These are phyloP conservation scores for Cherax quadricarinatus DNA, from an alignment of 1,140 invertebrate species.

Conservation along the genomic window DNA sequence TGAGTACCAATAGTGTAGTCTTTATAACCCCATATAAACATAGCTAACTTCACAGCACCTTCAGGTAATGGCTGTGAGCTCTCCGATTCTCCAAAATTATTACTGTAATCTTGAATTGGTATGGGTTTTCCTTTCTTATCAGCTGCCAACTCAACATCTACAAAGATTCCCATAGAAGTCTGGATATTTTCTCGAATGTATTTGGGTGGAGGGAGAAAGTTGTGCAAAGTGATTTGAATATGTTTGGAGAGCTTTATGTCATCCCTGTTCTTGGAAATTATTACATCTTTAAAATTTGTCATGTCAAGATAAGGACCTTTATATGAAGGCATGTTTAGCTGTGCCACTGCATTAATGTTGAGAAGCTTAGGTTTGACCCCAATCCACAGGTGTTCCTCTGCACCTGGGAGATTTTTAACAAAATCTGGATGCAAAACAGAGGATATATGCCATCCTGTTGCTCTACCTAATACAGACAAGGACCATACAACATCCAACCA, in stretches of 20 bases:
- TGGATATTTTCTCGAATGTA: constrained; percentile 48
- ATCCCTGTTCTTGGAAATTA: constrained; percentile 36
- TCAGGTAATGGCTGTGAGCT: constrained; percentile 20
- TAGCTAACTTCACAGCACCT: constrained; percentile 29
- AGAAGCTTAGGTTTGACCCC: constrained; percentile 54
- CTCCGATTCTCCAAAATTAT: background rate
- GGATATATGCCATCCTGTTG: constrained; percentile 28
- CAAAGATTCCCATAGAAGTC: constrained; percentile 31
- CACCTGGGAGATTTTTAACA: constrained; percentile 9
- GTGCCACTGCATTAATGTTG: constrained; percentile 53
- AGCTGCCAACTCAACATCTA: constrained; percentile 34
- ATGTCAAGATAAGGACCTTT: constrained; percentile 32
- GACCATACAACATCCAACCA: constrained; percentile 65
- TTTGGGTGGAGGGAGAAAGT: constrained; percentile 54
- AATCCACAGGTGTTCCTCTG: constrained; percentile 24
- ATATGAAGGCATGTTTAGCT: constrained; percentile 19
- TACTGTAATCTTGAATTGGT: constrained; percentile 46
- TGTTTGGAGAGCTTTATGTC: constrained; percentile 42
- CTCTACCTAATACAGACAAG: constrained; percentile 37
- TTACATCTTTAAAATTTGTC: constrained; percentile 42
- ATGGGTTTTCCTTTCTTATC: constrained; percentile 37
- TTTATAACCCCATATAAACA: constrained; percentile 54
- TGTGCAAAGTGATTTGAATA: constrained; percentile 47
- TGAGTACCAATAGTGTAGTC: constrained; percentile 48
- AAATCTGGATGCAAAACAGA: constrained; percentile 54